phyloP scores from a whole-genome alignment of 2,888 invertebrate species.

The Altica lythri region DNA sequence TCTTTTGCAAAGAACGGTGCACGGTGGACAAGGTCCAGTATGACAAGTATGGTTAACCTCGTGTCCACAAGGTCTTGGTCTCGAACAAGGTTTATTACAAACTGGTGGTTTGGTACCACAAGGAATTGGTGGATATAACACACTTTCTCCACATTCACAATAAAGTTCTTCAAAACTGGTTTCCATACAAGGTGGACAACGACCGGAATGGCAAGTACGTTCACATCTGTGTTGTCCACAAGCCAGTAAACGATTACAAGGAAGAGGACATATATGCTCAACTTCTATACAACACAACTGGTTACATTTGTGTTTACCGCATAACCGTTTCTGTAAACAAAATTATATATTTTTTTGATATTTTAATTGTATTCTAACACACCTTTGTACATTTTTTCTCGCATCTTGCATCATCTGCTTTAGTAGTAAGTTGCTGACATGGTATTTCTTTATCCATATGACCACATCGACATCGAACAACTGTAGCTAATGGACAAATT shows the following conservation, averaged over 20 bases:
- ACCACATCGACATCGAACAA: constrained; percentile 83
- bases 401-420: constrained; percentile 78
- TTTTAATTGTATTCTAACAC: constrained; percentile 28
- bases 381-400: constrained; percentile 90
- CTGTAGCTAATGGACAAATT: constrained; percentile 74
- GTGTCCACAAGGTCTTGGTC: constrained; percentile 80
- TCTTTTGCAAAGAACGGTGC: constrained; percentile 83
- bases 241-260: constrained; percentile 79
- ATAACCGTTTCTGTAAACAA: constrained; percentile 72
- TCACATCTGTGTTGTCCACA: constrained; percentile 92
- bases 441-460: constrained; percentile 80
- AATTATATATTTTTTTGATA: no score
- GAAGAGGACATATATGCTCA: constrained; percentile 83
- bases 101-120: constrained; percentile 88
- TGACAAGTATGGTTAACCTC: constrained; percentile 86
- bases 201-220: constrained; percentile 86
- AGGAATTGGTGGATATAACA: constrained; percentile 87
- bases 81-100: constrained; percentile 78
- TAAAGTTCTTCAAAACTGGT: constrained; percentile 86
- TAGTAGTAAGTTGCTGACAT: constrained; percentile 72
- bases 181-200: constrained; percentile 77
- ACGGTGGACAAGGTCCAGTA: constrained; percentile 76
- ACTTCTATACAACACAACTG: constrained; percentile 84
- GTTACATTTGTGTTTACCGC: constrained; percentile 90
- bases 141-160: constrained; percentile 88